Conservation (phyloP, 2,113 vertebrate genomes). For the Melanotaenia duboulayi region DNA sequence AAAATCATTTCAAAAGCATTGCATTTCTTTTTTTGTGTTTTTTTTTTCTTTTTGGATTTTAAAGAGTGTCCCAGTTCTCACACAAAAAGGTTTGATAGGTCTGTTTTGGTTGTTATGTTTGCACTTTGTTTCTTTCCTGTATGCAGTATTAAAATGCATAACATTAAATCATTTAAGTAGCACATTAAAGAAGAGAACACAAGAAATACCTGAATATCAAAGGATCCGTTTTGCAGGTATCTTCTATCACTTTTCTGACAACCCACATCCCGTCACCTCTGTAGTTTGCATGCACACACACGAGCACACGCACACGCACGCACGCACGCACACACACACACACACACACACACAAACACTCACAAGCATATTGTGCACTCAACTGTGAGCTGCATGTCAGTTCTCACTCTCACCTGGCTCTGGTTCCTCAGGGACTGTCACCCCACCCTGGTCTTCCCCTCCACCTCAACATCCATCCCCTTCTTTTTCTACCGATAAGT, state of each 20-base stretch:
- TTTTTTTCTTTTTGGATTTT: neutral
- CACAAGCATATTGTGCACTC: slow-evolving; percentile 33
- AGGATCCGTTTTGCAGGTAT: slow-evolving; percentile 35
- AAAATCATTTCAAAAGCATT: neutral
- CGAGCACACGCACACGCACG: slow-evolving; percentile 23
- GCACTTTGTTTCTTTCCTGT: neutral
- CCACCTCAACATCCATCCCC: slow-evolving; percentile 18
- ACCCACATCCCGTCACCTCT: slow-evolving; percentile 58
- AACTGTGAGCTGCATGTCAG: slow-evolving; percentile 49
- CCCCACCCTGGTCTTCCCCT: slow-evolving; percentile 71
- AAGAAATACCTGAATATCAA: neutral
- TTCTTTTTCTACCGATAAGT: slow-evolving; percentile 52
- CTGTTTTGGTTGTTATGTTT: no score
- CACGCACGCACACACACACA: slow-evolving; percentile 37
- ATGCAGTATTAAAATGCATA: neutral
- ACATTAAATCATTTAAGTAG: neutral
- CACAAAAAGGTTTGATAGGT: no score
- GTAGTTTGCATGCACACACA: slow-evolving; percentile 48
- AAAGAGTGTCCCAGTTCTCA: no score
- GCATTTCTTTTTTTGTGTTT: neutral
- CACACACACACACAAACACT: slow-evolving; percentile 31
- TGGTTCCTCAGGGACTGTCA: slow-evolving; percentile 61
- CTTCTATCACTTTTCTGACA: slow-evolving; percentile 48
- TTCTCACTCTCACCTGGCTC: slow-evolving; percentile 34
- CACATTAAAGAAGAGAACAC: neutral